A percentile compares a stretch with the other conserved stretches of the same genome.
These are phyloP conservation scores for Etia nguti DNA, from an alignment of 2,113 vertebrate genomes.

Conservation along the genomic window DNA sequence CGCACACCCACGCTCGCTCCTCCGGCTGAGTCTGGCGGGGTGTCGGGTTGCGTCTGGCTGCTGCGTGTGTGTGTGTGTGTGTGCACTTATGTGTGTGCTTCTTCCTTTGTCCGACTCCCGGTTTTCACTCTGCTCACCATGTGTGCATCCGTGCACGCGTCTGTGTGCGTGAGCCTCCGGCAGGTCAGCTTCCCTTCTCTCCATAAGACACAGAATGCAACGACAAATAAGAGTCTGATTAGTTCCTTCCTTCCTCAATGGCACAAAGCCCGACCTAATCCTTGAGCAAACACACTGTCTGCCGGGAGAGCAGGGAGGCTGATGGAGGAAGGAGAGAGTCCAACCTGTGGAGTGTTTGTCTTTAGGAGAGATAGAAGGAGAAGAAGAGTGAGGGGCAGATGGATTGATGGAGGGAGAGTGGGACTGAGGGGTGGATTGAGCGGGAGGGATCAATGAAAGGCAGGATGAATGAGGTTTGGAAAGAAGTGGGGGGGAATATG, in stretches of 20 bases:
- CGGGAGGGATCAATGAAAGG: background rate
- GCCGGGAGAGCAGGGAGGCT: background rate
- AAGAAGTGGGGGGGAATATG: background rate
- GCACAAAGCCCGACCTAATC: conserved; percentile 53
- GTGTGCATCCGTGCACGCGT: background rate
- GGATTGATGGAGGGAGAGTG: conserved; percentile 19
- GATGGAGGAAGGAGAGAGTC: background rate
- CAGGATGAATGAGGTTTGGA: background rate
- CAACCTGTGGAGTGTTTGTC: conserved; percentile 37
- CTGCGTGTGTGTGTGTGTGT: background rate
- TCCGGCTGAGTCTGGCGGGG: conserved; percentile 32
- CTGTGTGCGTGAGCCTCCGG: background rate
- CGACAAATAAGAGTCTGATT: conserved; percentile 62
- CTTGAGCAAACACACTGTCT: conserved; percentile 37
- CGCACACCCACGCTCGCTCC: conserved; percentile 16
- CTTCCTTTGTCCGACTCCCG: conserved; percentile 1
- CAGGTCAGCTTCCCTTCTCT: conserved; percentile 29
- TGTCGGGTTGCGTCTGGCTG: conserved; percentile 49
- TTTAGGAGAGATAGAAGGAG: background rate
- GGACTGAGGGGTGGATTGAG: background rate
- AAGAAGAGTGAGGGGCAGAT: background rate
- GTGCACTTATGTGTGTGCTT: background rate
- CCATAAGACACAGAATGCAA: conserved; percentile 41
- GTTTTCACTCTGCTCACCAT: conserved; percentile 21
- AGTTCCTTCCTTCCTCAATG: conserved; percentile 59